Percentiles rank a stretch among this genome's conserved stretches.
Evolutionary conservation across 1,140 invertebrate species (phyloP).

Genomic region (Lucilia sericata): DNA sequence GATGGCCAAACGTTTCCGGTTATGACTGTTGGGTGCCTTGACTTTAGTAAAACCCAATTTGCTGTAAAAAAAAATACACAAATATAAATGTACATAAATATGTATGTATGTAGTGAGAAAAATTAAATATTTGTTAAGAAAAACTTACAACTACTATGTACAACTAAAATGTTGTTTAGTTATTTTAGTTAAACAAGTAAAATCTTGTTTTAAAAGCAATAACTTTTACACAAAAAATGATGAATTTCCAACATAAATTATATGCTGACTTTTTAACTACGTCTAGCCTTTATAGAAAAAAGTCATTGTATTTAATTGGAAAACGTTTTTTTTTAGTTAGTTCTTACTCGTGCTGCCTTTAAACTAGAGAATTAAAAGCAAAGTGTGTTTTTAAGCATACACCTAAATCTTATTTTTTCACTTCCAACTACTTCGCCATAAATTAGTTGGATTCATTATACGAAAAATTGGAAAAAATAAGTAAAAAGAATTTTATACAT

Average conservation of each 20-base stretch:
- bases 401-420: background rate
- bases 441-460: background rate
- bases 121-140: background rate
- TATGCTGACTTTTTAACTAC: background rate
- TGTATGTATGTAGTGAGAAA: background rate
- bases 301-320: slow-evolving; percentile 12
- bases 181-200: background rate
- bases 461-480: background rate
- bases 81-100: background rate
- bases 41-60: slow-evolving; percentile 73
- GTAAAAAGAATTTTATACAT: background rate
- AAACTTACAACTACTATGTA: background rate
- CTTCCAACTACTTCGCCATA: background rate
- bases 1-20: slow-evolving; percentile 79
- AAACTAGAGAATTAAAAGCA: background rate
- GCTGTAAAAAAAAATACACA: slow-evolving; percentile 51
- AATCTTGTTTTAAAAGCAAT: background rate
- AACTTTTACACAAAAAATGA: background rate
- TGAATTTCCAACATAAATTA: slow-evolving; percentile 27
- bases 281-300: background rate
- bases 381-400: background rate
- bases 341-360: background rate
- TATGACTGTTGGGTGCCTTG: slow-evolving; percentile 73
- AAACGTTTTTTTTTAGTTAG: background rate
- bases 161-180: background rate